These are phyloP conservation scores for Vidua macroura DNA, from an alignment of 2,113 vertebrate genomes.

Conservation along the genomic window DNA sequence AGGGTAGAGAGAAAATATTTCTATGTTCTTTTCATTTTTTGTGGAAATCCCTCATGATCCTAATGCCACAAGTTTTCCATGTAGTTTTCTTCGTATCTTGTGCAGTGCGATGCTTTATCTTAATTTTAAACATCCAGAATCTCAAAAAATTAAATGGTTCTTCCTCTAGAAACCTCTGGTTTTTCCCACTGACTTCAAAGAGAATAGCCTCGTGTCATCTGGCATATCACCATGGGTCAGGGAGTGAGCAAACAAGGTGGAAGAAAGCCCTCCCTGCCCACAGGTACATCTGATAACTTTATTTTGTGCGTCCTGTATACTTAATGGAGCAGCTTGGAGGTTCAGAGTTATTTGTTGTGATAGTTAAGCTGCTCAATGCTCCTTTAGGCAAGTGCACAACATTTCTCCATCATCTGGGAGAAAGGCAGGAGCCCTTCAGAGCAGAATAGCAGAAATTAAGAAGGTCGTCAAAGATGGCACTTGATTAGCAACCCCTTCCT, in stretches of 20 bases:
- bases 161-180: neutral
- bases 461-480: neutral
- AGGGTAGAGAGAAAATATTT: neutral
- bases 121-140: neutral
- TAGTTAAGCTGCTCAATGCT: neutral
- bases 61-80: neutral
- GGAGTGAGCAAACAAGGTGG: neutral
- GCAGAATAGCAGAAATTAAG: neutral
- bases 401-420: neutral
- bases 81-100: neutral
- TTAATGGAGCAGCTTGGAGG: neutral
- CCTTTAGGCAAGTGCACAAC: neutral
- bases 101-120: neutral
- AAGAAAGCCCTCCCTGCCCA: neutral
- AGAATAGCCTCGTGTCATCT: neutral
- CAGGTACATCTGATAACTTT: neutral
- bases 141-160: neutral
- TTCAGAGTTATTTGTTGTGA: neutral
- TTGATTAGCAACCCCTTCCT: conserved; percentile 12
- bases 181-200: neutral
- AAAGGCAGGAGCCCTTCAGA: neutral
- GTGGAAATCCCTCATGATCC: neutral
- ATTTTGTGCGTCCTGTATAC: neutral
- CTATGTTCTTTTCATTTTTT: neutral
- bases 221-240: neutral